Base-by-base conservation (phyloP, 2,888 invertebrate genomes). In the Athrips mouffetella region DNA sequence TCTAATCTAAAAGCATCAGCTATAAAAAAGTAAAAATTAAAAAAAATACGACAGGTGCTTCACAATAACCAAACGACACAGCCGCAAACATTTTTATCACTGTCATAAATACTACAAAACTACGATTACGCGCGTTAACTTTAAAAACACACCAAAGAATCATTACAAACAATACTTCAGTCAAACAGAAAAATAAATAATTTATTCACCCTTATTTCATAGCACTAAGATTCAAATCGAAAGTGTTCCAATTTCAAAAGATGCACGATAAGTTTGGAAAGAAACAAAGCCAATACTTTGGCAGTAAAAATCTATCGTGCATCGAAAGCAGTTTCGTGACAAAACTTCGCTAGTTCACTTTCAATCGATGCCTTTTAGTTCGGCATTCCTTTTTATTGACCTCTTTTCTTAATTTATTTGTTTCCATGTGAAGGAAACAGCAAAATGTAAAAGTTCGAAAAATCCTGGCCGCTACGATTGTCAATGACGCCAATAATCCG, bases 51-150 rank as follows among this genome's bases (percentile, higher is more conserved):
- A 76, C 79, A 80, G 81, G 80, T 80, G 81, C 80, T 76, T 73
- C 62, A 74, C 73, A 74, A 74, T 37, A 73, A 69, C 63, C 69
- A 67, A 75, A 75, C 69, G 70, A 77, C 83, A 80, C 56, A 65
- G 73, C 86, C 86, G 80, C 85, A 79, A 78, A 84, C 87, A 80
- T 73, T 85, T 86, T 87, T 87, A 88, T 85, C 76, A 73, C 77
- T 56, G 63, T 68, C 78, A 76, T 87, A 86, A 87, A 86, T 83
- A 82, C 72, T 74, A 76, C 67, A 63, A 71, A 70, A 71, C 70
- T 67, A 69, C 65, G 67, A 65, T 65, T 63, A 72, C 67, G 68
- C 70, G 69, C 63, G 58, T 61, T 60, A 62, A 68, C 76, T 73
- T 69, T 74, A 73, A 40, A 51, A 48, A 76, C 69, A 74, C 70